phyloP scores from a whole-genome alignment of 2,888 invertebrate genomes.

The Trachelus troglodyta region DNA sequence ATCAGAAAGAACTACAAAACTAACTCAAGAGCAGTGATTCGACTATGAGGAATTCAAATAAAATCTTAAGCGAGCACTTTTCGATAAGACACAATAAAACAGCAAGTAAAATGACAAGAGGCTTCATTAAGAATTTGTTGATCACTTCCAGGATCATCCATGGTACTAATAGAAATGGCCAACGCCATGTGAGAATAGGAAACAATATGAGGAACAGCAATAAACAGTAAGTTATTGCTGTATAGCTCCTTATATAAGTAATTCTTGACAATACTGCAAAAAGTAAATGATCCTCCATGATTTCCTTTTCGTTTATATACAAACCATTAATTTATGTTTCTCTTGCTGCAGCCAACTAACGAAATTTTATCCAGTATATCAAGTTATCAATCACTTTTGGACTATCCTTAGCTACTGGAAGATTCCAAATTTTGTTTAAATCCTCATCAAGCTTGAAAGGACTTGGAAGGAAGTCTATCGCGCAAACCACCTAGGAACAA shows the following conservation, averaged over 20 bases:
- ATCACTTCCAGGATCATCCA: conserved; percentile 55
- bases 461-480: not conserved
- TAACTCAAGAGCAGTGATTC: conserved; percentile 41
- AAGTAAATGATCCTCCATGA: not conserved
- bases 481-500: not conserved
- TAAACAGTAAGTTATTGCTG: conserved; percentile 43
- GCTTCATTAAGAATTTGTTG: conserved; percentile 38
- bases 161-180: conserved; percentile 47
- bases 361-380: not conserved
- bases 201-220: conserved; percentile 52
- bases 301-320: not conserved
- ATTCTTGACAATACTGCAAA: conserved; percentile 37
- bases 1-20: not conserved
- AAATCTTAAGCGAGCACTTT: not conserved
- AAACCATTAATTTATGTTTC: not conserved
- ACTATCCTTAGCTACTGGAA: not conserved
- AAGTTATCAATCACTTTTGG: not conserved
- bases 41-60: conserved; percentile 46
- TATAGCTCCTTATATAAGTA: conserved; percentile 47
- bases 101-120: conserved; percentile 5
- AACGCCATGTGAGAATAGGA: conserved; percentile 52
- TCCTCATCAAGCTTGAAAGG: not conserved
- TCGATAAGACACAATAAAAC: conserved; percentile 3
- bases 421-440: not conserved
- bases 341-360: not conserved